Base-by-base conservation (phyloP, 2,888 invertebrate species). In the Drosophila neotestacea region DNA sequence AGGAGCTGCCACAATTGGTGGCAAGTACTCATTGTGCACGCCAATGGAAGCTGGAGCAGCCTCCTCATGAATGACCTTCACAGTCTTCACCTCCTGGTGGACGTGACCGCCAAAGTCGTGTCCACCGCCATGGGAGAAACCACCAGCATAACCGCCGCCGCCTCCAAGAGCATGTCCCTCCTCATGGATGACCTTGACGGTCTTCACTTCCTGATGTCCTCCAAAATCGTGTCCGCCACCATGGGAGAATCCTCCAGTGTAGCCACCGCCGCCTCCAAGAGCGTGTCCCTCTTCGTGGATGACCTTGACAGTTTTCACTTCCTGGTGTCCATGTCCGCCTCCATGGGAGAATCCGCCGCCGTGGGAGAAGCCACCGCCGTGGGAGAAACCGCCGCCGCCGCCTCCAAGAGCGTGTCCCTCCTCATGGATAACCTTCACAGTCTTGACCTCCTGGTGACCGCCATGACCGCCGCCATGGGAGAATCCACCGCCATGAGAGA, bases 141-240 rank as follows among this genome's bases (percentile, higher is more conserved):
- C 80, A 6, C 83, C 82, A 3, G 58, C 39, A 7, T 73, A 69
- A 11, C 73, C 73, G 1, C 71, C 77, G 11, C 71, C 70, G 60
- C 74, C 71, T 28, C 73, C 83, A 2, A 70, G 58, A 60, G 63
- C 80, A 11, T 66, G 77, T 9, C 70, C 85, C 41, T 74, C 77
- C 30, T 80, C 78, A 27, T 89, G 90, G 44, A 90, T 82, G 1
- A 89, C 90, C 66, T 88, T 85, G 11, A 90, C 70, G 9, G 82
- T 85, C 60, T 89, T 81, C 10, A 88, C 68, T n/a, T 87, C 84
- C 50, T 89, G 75, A 13, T 87, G 86, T 4, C 81, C 80, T 3
- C 76, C 80, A 6, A 46, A 42, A 30, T 51, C 39, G 42, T 59
- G 68, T 6, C 56, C 75, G 6, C 70, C 81, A 41, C 84, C 64